Evolutionary conservation across 2,888 invertebrate genomes (phyloP).

Genomic region (Trimorus sp.): DNA sequence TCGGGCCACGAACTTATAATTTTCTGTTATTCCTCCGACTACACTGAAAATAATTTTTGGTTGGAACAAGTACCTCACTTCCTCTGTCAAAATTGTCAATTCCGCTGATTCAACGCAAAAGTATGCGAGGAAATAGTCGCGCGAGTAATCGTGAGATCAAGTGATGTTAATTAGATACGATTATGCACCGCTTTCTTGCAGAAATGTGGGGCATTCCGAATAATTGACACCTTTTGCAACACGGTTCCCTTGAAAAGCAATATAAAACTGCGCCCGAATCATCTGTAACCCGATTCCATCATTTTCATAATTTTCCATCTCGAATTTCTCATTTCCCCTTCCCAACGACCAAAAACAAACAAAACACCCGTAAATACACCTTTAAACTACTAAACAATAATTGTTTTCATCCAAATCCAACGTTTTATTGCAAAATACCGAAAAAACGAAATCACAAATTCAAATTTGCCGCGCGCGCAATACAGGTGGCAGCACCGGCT

Average conservation of each 20-base stretch:
- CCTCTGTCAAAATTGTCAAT: slow-evolving; percentile 16
- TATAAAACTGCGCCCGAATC: no score
- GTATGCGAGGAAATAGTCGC: slow-evolving; percentile 67
- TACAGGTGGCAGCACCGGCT: slow-evolving; percentile 19
- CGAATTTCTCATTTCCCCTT: no score
- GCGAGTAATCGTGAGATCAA: slow-evolving; percentile 71
- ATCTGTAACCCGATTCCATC: no score
- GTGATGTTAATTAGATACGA: slow-evolving; percentile 74
- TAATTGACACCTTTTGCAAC: slow-evolving; percentile 57
- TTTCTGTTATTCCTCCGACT: background rate
- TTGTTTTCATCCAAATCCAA: no score
- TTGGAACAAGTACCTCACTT: slow-evolving; percentile 12
- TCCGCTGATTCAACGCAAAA: slow-evolving; percentile 50
- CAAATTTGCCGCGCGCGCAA: no score
- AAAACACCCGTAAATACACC: no score
- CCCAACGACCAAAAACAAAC: no score
- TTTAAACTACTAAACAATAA: no score
- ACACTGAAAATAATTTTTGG: no score
- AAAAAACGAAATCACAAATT: no score
- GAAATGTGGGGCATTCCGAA: slow-evolving; percentile 68
- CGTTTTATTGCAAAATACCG: no score
- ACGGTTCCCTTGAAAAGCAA: slow-evolving; percentile 33
- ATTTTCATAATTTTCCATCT: no score
- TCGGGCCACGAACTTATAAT: slow-evolving; percentile 5
- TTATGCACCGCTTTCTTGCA: slow-evolving; percentile 74